Evolutionary conservation across 53 echinoderm and acorn worm species (phyloP).

Genomic region (Holothuria leucospilota): DNA sequence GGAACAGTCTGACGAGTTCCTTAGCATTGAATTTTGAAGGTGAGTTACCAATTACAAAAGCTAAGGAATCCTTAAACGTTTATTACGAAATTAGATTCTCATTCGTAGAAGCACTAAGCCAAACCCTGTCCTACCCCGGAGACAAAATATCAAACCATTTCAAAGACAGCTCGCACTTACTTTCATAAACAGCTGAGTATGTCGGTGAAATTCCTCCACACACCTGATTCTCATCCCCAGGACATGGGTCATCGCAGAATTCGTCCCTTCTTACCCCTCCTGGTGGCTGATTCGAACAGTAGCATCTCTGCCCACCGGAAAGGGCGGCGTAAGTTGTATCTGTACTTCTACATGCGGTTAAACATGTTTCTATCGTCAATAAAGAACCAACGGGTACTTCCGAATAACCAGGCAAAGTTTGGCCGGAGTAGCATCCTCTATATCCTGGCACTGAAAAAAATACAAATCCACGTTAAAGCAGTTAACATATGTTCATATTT

Average conservation of each 20-base stretch:
- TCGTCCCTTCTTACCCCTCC: not conserved
- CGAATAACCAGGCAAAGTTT: not conserved
- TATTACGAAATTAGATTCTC: no score
- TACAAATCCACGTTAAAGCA: not conserved
- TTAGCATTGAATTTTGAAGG: no score
- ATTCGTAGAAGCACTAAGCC: no score
- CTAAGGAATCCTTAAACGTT: no score
- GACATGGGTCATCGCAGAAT: not conserved
- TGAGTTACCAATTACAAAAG: no score
- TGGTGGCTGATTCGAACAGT: constrained; percentile 24
- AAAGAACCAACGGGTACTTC: not conserved
- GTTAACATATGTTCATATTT: not conserved
- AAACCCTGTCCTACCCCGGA: no score
- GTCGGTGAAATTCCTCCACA: not conserved
- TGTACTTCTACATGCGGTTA: constrained; percentile 6
- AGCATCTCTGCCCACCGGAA: not conserved
- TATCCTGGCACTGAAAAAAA: constrained; percentile 4
- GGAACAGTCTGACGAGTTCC: no score
- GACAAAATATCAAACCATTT: no score
- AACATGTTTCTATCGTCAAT: constrained; percentile 12
- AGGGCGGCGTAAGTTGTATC: not conserved
- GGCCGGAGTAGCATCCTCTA: constrained; percentile 18
- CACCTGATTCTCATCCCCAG: not conserved
- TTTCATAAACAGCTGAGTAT: constrained; percentile 13
- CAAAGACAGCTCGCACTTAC: not conserved